A percentile compares a stretch with the other conserved stretches of the same genome.
Conservation (phyloP, 2,797 vertebrate species). For the Catamblyrhynchus diadema region DNA sequence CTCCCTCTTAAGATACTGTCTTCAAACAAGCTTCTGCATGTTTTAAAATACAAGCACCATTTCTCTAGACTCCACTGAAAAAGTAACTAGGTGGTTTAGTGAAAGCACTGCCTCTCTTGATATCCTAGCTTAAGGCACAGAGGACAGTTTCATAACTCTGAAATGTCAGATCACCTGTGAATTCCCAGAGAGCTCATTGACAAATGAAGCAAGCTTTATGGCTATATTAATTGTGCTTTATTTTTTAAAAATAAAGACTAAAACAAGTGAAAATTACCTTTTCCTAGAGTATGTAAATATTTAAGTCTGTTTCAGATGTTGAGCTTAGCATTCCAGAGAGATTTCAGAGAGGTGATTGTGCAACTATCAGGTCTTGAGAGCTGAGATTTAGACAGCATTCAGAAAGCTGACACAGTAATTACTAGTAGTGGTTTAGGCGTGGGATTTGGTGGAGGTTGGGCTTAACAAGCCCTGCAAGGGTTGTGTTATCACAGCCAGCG, state of each 20-base stretch:
- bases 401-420: conserved; percentile 68
- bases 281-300: conserved; percentile 67
- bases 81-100: background rate
- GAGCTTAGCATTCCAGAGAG: conserved; percentile 70
- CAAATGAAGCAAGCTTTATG: conserved; percentile 41
- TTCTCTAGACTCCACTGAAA: background rate
- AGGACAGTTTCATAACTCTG: conserved; percentile 68
- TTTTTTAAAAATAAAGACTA: conserved; percentile 56
- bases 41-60: background rate
- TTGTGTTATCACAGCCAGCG: conserved; percentile 45
- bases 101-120: background rate
- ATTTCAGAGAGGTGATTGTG: conserved; percentile 62
- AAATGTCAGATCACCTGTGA: conserved; percentile 71
- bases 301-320: conserved; percentile 63
- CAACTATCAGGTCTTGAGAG: conserved; percentile 75
- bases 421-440: conserved; percentile 64
- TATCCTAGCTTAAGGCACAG: conserved; percentile 30
- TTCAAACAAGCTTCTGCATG: background rate
- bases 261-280: conserved; percentile 64
- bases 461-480: conserved; percentile 70
- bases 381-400: conserved; percentile 68
- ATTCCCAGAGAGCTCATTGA: conserved; percentile 62
- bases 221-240: conserved; percentile 36
- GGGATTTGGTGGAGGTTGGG: conserved; percentile 73
- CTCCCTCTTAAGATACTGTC: background rate